Percentiles rank a stretch among this genome's conserved stretches.
These are phyloP conservation scores for Acrocephalus scirpaceus DNA, from an alignment of 2,797 vertebrate genomes.

Conservation along the genomic window DNA sequence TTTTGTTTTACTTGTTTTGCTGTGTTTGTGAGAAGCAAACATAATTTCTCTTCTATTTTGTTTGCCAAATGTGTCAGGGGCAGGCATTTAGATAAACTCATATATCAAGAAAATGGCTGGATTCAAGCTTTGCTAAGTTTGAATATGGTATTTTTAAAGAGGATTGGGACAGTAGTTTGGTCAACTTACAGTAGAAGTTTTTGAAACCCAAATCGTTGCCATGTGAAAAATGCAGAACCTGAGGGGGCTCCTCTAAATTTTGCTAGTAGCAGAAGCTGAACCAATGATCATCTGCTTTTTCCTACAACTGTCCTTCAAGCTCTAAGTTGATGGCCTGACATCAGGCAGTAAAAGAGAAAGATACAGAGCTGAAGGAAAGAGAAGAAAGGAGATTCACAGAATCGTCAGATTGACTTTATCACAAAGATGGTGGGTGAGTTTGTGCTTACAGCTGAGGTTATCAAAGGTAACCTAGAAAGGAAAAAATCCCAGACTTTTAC, in stretches of 20 bases:
- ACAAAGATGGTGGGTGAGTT: not conserved
- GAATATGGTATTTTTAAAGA: not conserved
- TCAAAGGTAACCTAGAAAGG: not conserved
- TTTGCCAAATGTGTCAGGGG: not conserved
- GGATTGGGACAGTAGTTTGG: not conserved
- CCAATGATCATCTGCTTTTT: not conserved
- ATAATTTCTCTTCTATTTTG: not conserved
- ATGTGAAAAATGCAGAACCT: not conserved
- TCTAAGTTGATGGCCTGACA: not conserved
- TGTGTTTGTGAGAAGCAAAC: not conserved
- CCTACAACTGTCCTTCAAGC: not conserved
- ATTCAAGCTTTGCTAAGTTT: not conserved
- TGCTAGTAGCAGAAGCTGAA: not conserved
- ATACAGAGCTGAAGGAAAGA: not conserved
- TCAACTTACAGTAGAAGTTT: not conserved
- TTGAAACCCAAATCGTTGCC: not conserved
- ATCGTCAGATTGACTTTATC: not conserved
- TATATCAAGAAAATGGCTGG: not conserved
- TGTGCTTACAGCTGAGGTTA: not conserved
- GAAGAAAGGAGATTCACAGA: not conserved
- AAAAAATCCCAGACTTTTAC: not conserved
- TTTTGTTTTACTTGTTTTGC: not conserved
- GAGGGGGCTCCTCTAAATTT: not conserved
- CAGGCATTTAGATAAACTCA: not conserved
- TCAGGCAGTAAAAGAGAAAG: not conserved